phyloP scores from a whole-genome alignment of 1,140 invertebrate species.

The Rhopalosiphum padi region DNA sequence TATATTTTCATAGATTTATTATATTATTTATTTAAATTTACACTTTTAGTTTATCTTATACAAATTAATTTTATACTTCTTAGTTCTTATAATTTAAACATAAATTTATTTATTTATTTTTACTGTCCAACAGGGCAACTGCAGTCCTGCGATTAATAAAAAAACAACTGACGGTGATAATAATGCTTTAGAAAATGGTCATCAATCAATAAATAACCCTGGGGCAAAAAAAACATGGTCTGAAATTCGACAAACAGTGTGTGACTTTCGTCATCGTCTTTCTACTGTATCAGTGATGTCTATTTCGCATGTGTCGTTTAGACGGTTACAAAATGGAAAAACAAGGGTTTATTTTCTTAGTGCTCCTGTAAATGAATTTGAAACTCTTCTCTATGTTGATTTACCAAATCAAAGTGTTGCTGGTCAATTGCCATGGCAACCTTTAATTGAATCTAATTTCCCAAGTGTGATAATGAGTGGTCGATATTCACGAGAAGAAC shows the following conservation, averaged over 20 bases:
- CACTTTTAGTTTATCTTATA: not conserved
- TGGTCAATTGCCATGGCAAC: conserved; percentile 72
- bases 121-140: not conserved
- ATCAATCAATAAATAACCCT: not conserved
- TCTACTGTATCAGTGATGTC: conserved; percentile 76
- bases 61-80: not conserved
- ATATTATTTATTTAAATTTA: not conserved
- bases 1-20: not conserved
- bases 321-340: conserved; percentile 76
- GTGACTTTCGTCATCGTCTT: conserved; percentile 80
- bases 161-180: conserved; percentile 43
- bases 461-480: conserved; percentile 68
- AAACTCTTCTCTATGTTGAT: conserved; percentile 87
- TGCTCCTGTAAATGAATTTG: conserved; percentile 81
- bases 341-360: conserved; percentile 89
- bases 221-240: conserved; percentile 71
- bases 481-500: conserved; percentile 82
- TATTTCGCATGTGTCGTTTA: conserved; percentile 81
- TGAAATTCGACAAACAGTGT: conserved; percentile 80
- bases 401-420: conserved; percentile 67
- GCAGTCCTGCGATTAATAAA: conserved; percentile 39
- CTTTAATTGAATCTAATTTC: conserved; percentile 76
- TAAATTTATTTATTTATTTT: not conserved
- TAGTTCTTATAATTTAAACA: not conserved
- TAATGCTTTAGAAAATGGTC: conserved; percentile 54